Base-by-base conservation (phyloP, 2,888 invertebrate species). In the Cheilosia vulpina region DNA sequence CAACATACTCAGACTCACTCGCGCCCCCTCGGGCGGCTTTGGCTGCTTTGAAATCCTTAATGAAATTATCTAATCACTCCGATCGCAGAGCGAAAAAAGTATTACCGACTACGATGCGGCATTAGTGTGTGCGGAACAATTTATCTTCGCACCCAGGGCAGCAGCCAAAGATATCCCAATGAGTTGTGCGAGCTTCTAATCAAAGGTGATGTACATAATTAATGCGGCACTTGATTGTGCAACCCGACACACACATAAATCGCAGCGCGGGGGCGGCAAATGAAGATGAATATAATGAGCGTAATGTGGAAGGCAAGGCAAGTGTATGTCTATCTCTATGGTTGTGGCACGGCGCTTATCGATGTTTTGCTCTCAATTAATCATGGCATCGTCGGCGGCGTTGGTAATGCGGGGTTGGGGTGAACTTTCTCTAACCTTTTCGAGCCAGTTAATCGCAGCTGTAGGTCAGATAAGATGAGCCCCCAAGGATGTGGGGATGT, bases 31-130 rank as follows among this genome's bases (percentile, higher is more conserved):
- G 11, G 34, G 2, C 13, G 38, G 2, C 21, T 11, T 5, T 15
- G 41, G 38, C 19, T 47, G 41, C 63, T 62, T 57, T 66, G 38
- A 73, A 69, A 73, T 79, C 73, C 83, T 73, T 79, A 83, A 83
- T 83, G 83, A 83, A 79, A 76, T 85, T 77, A 81, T 85, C 85
- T 85, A 85, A 85, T 85, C 85, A 81, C 85, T 81, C 57, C 41
- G 50, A 76, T 77, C 81, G 65, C 58, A 13, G 15, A 62, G 57
- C 21, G 50, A 52, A 63, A 47, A 82, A 62, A 52, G 62, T 77
- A 72, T 55, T 62, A 27, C 58, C 58, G 17, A 43, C 15, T 41
- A 38, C 53, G 43, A 47, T 50, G 50, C 41, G 52, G 52, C 53
- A 72, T 65, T 55, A 63, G 57, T 71, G 80, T 71, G 38, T 58